phyloP scores from a whole-genome alignment of 2,888 invertebrate species.

The Biston stratarius region DNA sequence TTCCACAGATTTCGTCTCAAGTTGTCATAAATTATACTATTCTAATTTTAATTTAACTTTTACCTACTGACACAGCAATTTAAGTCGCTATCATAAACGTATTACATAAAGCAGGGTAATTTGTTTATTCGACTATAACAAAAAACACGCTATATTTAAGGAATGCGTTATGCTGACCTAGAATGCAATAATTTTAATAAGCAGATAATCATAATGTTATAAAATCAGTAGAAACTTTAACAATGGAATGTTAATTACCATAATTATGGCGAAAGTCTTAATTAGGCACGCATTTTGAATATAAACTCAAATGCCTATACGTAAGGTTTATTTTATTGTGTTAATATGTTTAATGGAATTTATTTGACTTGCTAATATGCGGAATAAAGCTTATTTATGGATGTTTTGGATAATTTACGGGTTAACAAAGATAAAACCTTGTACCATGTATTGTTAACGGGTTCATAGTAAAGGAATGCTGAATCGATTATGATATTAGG shows the following conservation, averaged over 20 bases:
- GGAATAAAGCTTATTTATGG: conserved; percentile 25
- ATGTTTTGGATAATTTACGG: conserved; percentile 25
- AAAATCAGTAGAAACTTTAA: conserved; percentile 33
- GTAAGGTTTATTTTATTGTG: conserved; percentile 9
- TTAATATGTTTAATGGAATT: conserved; percentile 5
- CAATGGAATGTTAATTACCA: conserved; percentile 32
- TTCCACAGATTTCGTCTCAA: neutral
- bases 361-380: conserved; percentile 31
- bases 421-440: conserved; percentile 18
- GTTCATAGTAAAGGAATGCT: conserved; percentile 20
- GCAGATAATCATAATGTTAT: conserved; percentile 25
- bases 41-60: neutral
- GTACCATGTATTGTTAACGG: conserved; percentile 26
- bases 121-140: conserved; percentile 10
- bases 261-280: conserved; percentile 29
- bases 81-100: neutral
- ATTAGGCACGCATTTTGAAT: conserved; percentile 5
- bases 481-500: conserved; percentile 15
- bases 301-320: neutral
- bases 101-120: conserved; percentile 11
- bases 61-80: conserved; percentile 4
- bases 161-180: conserved; percentile 24
- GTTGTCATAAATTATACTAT: neutral
- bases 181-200: conserved; percentile 32
- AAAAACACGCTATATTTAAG: neutral